phyloP scores from a whole-genome alignment of 1,140 invertebrate species.

The Cyrtorhinus lividipennis region DNA sequence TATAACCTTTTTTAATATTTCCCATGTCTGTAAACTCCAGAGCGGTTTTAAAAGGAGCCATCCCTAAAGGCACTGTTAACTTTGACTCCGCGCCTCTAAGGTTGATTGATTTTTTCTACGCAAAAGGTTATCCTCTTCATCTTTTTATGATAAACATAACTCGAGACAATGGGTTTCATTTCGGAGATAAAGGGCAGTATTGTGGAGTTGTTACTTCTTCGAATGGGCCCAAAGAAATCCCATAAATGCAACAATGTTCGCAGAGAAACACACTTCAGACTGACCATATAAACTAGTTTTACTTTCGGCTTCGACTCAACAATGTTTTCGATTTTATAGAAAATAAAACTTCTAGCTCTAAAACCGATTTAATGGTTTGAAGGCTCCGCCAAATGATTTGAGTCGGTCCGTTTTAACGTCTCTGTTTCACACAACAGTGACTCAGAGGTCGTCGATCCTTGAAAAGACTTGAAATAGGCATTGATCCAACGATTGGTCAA shows the following conservation, averaged over 20 bases:
- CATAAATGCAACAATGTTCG: slow-evolving; percentile 1
- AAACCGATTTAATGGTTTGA: no score
- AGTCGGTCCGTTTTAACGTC: no score
- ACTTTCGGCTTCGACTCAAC: not conserved
- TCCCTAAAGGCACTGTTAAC: not conserved
- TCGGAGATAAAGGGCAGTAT: not conserved
- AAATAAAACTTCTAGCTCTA: not conserved
- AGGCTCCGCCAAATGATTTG: no score
- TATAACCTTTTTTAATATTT: slow-evolving; percentile 3
- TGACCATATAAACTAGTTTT: slow-evolving; percentile 5
- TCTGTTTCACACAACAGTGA: no score
- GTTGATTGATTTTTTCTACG: slow-evolving; percentile 6
- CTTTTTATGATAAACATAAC: slow-evolving; percentile 5
- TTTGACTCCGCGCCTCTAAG: not conserved
- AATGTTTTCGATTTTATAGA: not conserved
- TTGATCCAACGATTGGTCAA: no score
- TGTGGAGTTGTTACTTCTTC: no score
- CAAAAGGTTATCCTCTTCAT: not conserved
- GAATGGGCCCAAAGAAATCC: no score
- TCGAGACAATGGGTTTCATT: not conserved
- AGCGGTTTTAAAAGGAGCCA: not conserved
- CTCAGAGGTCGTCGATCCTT: no score
- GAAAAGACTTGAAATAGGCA: no score
- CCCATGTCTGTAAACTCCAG: not conserved
- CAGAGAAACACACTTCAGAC: not conserved